A percentile compares a stretch with the other conserved stretches of the same genome.
Evolutionary conservation across 2,888 invertebrate genomes (phyloP).

Genomic region (Panorpa germanica): DNA sequence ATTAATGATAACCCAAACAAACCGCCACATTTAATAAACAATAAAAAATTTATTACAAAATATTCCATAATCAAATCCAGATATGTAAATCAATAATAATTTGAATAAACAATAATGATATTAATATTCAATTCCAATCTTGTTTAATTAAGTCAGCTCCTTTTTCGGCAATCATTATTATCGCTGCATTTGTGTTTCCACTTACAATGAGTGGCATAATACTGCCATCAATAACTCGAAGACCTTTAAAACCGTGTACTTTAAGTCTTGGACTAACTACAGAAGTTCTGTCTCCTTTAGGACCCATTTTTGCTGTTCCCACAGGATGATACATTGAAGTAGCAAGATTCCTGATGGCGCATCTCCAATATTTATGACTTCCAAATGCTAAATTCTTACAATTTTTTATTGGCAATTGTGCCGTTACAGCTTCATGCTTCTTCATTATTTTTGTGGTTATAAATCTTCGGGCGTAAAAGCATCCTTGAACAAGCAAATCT

Average conservation of each 20-base stretch:
- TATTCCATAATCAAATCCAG: too few relatives aligned
- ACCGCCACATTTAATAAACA: too few relatives aligned
- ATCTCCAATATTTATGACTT: slow-evolving; percentile 32
- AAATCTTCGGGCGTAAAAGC: slow-evolving; percentile 21
- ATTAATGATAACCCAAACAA: too few relatives aligned
- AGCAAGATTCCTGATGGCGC: slow-evolving; percentile 31
- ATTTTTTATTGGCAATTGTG: slow-evolving; percentile 19
- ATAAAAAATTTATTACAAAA: too few relatives aligned
- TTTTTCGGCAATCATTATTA: slow-evolving; percentile 30
- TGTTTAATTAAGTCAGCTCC: slow-evolving; percentile 26
- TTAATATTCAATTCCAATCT: slow-evolving; percentile 16
- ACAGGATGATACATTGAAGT: slow-evolving; percentile 44
- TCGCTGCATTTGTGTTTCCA: slow-evolving; percentile 35
- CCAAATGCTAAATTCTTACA: slow-evolving; percentile 20
- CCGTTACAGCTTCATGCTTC: slow-evolving; percentile 21
- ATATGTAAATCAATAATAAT: too few relatives aligned
- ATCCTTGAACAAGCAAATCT: slow-evolving; percentile 24
- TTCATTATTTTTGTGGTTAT: slow-evolving; percentile 23
- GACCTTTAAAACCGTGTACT: slow-evolving; percentile 30
- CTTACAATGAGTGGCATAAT: slow-evolving; percentile 32
- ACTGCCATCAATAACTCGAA: slow-evolving; percentile 32
- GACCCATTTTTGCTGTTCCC: slow-evolving; percentile 52
- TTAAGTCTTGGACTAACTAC: slow-evolving; percentile 31
- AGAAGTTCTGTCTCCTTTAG: slow-evolving; percentile 21
- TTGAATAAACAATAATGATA: too few relatives aligned